A percentile compares a stretch with the other conserved stretches of the same genome.
phyloP scores from a whole-genome alignment of 2,797 vertebrate genomes.

The Enteromius unitaeniatus region DNA sequence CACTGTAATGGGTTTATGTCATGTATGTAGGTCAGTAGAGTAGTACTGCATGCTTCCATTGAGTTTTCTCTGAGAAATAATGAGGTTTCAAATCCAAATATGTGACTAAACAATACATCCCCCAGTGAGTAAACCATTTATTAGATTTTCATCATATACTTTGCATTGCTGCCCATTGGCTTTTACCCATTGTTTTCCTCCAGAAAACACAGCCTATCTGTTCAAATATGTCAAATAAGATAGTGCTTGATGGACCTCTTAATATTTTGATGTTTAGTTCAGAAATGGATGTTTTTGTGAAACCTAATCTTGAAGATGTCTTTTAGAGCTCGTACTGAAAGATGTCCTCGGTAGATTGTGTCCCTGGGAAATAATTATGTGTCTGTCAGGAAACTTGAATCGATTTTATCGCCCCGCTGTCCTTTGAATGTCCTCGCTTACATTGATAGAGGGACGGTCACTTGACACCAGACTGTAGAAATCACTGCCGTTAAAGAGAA shows the following conservation, averaged over 20 bases:
- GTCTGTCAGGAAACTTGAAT: not conserved
- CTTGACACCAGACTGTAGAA: not conserved
- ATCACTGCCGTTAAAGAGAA: not conserved
- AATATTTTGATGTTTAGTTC: not conserved
- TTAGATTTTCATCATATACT: not conserved
- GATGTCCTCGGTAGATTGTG: not conserved
- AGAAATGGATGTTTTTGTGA: not conserved
- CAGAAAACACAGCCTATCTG: not conserved
- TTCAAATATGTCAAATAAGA: not conserved
- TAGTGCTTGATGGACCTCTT: not conserved
- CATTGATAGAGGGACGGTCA: not conserved
- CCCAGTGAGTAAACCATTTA: not conserved
- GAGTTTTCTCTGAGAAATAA: not conserved
- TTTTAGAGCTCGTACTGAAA: not conserved
- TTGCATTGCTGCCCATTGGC: not conserved
- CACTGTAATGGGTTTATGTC: conserved; percentile 19
- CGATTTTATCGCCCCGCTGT: not conserved
- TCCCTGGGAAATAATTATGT: not conserved
- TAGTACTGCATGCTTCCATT: not conserved
- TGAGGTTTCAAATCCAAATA: not conserved
- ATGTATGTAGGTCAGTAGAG: not conserved
- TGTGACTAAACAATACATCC: not conserved
- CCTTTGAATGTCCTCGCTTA: not conserved
- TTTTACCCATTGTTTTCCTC: not conserved
- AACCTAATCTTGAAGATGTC: not conserved